phyloP scores from a whole-genome alignment of 2,113 vertebrate species.

The Ptilorrhoa leucosticta region DNA sequence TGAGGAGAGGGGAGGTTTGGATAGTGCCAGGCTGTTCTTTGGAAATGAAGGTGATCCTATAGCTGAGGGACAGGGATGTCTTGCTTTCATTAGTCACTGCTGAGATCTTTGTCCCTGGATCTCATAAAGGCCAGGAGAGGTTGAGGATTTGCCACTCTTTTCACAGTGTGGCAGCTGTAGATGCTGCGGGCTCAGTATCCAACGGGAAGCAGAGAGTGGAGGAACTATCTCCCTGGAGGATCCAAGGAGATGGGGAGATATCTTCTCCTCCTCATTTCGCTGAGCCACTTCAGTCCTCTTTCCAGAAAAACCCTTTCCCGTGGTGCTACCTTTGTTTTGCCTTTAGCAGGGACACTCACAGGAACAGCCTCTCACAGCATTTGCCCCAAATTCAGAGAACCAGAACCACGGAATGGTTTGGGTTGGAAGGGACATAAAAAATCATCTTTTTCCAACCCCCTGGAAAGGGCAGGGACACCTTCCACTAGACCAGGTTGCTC shows the following conservation, averaged over 20 bases:
- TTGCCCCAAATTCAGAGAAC: background rate
- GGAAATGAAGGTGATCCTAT: background rate
- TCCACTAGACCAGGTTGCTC: background rate
- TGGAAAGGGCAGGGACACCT: background rate
- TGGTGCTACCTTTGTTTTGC: background rate
- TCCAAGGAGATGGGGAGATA: background rate
- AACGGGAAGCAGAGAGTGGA: accelerated
- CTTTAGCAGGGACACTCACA: background rate
- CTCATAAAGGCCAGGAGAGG: background rate
- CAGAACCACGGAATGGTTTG: background rate
- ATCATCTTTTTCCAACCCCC: background rate
- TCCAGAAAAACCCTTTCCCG: accelerated
- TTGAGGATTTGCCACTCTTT: background rate
- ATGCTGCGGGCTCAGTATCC: background rate
- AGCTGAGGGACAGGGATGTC: background rate
- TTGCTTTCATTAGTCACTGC: background rate
- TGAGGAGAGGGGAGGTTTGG: background rate
- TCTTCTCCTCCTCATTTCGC: background rate
- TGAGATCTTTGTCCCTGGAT: background rate
- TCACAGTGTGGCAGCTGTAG: background rate
- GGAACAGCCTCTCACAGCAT: accelerated
- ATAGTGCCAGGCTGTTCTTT: background rate
- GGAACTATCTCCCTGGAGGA: background rate
- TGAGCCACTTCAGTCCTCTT: background rate
- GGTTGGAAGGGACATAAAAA: background rate